Percentiles rank a stretch among this genome's conserved stretches.
These are phyloP conservation scores for Leucoraja ocellata DNA, from an alignment of 2,797 vertebrate species.

Conservation along the genomic window DNA sequence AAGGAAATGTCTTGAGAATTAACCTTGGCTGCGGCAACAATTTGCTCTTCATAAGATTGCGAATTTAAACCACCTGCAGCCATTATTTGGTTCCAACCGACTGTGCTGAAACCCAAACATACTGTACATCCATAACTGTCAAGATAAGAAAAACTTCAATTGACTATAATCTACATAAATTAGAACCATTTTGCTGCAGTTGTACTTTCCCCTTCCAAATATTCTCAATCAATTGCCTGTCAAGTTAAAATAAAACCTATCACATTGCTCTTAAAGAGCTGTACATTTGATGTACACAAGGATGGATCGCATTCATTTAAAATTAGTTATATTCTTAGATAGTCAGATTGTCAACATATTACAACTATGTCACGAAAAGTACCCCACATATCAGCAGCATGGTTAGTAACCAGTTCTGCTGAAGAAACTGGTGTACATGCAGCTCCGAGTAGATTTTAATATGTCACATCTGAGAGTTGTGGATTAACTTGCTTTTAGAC, in stretches of 20 bases:
- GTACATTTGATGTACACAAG: not conserved
- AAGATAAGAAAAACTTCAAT: slow-evolving; percentile 18
- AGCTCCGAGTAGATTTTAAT: not conserved
- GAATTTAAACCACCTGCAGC: slow-evolving; percentile 21
- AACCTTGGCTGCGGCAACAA: slow-evolving; percentile 18
- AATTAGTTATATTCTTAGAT: not conserved
- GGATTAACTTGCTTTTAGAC: not conserved
- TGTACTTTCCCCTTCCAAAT: not conserved
- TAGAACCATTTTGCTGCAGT: not conserved
- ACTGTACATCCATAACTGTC: slow-evolving; percentile 32
- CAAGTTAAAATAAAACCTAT: slow-evolving; percentile 14
- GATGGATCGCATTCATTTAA: not conserved
- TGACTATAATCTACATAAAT: slow-evolving; percentile 30
- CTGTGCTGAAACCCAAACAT: slow-evolving; percentile 3
- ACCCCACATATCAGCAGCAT: not conserved
- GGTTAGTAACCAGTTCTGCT: not conserved
- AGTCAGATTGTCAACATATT: not conserved
- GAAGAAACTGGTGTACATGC: not conserved
- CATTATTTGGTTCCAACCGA: slow-evolving; percentile 12
- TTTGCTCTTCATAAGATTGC: not conserved
- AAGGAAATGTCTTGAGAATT: not conserved
- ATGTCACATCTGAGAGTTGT: not conserved
- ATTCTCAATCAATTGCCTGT: not conserved
- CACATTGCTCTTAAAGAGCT: not conserved
- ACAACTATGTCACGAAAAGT: not conserved